phyloP scores from a whole-genome alignment of 2,797 vertebrate genomes.

The Galagoides demidoff region DNA sequence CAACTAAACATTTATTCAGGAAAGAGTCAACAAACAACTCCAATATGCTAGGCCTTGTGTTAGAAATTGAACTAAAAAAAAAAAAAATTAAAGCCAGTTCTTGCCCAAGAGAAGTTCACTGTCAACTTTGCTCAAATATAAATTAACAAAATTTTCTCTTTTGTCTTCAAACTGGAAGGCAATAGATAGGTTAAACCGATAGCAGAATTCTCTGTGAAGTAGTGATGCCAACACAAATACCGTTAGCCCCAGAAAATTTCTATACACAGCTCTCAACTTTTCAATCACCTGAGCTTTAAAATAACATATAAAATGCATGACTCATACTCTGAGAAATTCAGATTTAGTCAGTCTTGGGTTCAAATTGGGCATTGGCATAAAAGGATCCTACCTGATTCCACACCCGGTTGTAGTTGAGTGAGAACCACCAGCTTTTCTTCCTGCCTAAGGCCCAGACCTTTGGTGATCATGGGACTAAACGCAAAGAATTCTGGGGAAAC shows the following conservation, averaged over 20 bases:
- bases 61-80: conserved; percentile 16
- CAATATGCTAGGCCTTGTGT: not conserved
- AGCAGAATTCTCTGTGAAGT: not conserved
- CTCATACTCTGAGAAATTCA: not conserved
- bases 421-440: not conserved
- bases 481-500: not conserved
- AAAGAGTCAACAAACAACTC: not conserved
- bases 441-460: not conserved
- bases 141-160: not conserved
- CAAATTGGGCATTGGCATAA: not conserved
- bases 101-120: not conserved
- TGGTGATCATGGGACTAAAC: not conserved
- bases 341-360: not conserved
- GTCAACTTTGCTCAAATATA: not conserved
- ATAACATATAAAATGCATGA: not conserved
- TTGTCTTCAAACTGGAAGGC: conserved; percentile 29
- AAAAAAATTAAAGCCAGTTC: not conserved
- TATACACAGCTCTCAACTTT: not conserved
- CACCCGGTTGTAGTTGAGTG: not conserved
- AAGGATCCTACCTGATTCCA: not conserved
- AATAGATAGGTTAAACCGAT: not conserved
- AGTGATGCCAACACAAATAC: not conserved
- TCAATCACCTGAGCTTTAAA: not conserved
- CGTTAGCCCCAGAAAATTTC: not conserved
- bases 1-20: not conserved